Conservation (phyloP, 1,140 invertebrate genomes). For the Sarcophaga peregrina region DNA sequence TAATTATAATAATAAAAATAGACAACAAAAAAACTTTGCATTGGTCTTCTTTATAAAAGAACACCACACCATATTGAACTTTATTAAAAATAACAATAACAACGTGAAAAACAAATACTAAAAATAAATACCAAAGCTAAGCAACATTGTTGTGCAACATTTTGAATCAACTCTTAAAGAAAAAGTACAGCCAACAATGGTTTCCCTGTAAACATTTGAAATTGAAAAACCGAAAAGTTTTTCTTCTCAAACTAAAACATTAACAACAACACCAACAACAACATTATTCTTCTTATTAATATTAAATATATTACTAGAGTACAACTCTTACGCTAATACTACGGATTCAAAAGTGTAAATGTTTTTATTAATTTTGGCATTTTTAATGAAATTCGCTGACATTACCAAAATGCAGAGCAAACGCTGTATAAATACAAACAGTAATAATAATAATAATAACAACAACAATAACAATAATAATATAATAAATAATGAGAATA, state of each 20-base stretch:
- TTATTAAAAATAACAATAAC: conserved; percentile 6
- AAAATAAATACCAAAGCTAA: conserved; percentile 24
- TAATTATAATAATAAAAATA: conserved; percentile 23
- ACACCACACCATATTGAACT: too few relatives aligned
- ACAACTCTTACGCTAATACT: not conserved
- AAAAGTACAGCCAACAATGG: not conserved
- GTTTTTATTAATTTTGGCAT: conserved; percentile 64
- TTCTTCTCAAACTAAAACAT: not conserved
- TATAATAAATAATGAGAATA: not conserved
- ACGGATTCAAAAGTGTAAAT: conserved; percentile 45
- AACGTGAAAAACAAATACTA: conserved; percentile 23
- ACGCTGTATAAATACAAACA: conserved; percentile 31
- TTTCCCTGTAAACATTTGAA: not conserved
- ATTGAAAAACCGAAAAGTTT: not conserved
- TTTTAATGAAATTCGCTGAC: conserved; percentile 65
- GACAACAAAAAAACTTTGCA: conserved; percentile 39
- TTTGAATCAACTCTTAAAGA: not conserved
- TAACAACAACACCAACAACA: not conserved
- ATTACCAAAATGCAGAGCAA: conserved; percentile 60
- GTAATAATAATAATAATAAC: conserved; percentile 51
- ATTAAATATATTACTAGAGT: too few relatives aligned
- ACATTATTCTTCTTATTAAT: not conserved
- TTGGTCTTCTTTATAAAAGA: conserved; percentile 37
- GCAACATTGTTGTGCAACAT: conserved; percentile 41
- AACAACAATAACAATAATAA: conserved; percentile 43